Evolutionary conservation across 2,888 invertebrate species (phyloP).

Genomic region (Ormyrus thymus): DNA sequence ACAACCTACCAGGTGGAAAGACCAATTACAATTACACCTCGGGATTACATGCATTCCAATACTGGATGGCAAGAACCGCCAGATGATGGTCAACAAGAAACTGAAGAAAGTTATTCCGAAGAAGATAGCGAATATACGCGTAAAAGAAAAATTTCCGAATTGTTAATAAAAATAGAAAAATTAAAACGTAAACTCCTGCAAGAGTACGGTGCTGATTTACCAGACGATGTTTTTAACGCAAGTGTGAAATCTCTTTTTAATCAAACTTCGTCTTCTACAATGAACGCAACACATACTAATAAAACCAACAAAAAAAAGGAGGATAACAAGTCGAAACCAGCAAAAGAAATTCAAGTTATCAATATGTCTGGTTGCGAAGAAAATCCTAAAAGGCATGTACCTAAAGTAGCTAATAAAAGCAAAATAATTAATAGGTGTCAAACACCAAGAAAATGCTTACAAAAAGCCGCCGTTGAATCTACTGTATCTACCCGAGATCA

Average conservation of each 20-base stretch:
- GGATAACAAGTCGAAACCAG: constrained; percentile 13
- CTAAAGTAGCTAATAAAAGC: constrained; percentile 44
- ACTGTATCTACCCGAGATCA: constrained; percentile 60
- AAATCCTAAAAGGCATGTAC: constrained; percentile 19
- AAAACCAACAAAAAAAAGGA: too few relatives aligned
- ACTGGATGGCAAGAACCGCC: constrained; percentile 60
- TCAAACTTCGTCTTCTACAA: constrained; percentile 11
- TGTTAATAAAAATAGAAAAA: constrained; percentile 69
- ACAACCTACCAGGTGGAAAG: constrained; percentile 56
- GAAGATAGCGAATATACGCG: constrained; percentile 60
- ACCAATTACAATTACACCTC: constrained; percentile 62
- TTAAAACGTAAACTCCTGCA: constrained; percentile 66
- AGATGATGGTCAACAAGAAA: constrained; percentile 15
- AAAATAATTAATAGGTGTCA: constrained; percentile 55
- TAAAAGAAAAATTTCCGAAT: constrained; percentile 69
- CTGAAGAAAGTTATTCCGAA: constrained; percentile 50
- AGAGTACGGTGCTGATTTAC: constrained; percentile 69
- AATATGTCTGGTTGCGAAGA: constrained; percentile 64
- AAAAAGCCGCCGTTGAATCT: constrained; percentile 35
- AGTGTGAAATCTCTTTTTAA: constrained; percentile 65
- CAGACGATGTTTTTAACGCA: constrained; percentile 67
- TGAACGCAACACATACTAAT: too few relatives aligned
- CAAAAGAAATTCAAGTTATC: constrained; percentile 68
- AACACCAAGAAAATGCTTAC: constrained; percentile 65
- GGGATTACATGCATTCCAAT: constrained; percentile 50